Evolutionary conservation across 2,113 vertebrate species (phyloP), one percentile per base, ranked within the genome.

Genomic region (Excalfactoria chinensis): DNA sequence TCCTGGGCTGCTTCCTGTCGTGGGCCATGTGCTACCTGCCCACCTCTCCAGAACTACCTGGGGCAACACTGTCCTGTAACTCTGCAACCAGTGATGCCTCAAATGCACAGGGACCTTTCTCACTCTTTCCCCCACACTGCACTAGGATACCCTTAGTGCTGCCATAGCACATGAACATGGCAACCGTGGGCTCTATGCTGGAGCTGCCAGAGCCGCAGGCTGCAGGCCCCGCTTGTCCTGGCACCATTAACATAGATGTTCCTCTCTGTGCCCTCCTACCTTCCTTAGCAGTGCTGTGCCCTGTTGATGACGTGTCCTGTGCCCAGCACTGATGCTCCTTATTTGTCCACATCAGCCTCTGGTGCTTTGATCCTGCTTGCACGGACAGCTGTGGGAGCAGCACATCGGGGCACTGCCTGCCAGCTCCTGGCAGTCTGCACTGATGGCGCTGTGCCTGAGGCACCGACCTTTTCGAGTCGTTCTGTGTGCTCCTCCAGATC

Each of bases 331-430:
- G 48, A 49, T 23, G 48, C 48, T 49, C 22, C 22, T 49, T 22
- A 12, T 6, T 12, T 23, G 22, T 91, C 46, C 97, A 83, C 86
- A 95, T 94, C 84, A 92, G 92, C 89, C 96, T 95, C 93, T 96
- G 91, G 84, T 83, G 43, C 95, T 95, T 9, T 41, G 6, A 5
- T 93, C 96, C 96, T 46, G 97, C 92, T 59, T 83, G 91, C 14
- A 89, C 96, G 41, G 96, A 93, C 44, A 88, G 89, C 98, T 98
- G 91, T 5, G 12, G 3, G 25, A 40, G 55, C 25, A 44, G 46
- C 35, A 7, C 35, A 6, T 32, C 9, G 12, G 1, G 1, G 16
- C 4, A 15, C 25, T 20, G 6, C 8, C 41, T 35, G 35, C 35
- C 7, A 30, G 75, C 58, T 95, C 95, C 93, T 70, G 64, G 62